Evolutionary conservation across 2,113 vertebrate genomes (phyloP).

Genomic region (Taurulus bubalis): DNA sequence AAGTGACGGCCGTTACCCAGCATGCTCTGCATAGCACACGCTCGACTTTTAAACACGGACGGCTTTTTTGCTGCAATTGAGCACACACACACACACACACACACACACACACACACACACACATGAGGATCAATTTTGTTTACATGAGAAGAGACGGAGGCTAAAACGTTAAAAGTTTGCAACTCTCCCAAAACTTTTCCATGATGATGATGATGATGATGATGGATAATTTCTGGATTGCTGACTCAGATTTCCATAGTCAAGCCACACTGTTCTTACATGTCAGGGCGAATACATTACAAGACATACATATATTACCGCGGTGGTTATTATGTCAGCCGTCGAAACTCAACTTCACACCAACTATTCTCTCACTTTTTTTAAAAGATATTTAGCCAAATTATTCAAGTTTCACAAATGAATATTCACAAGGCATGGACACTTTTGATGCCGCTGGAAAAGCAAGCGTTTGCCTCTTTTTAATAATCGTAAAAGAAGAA

Average conservation of each 20-base stretch:
- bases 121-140: conserved; percentile 14
- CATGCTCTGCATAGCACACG: conserved; percentile 13
- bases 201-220: conserved; percentile 32
- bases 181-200: conserved; percentile 36
- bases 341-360: conserved; percentile 2
- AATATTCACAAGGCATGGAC: not conserved
- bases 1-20: conserved; percentile 14
- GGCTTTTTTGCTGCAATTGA: not conserved
- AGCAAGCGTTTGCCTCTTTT: too few species aligned
- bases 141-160: conserved; percentile 25
- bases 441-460: too few species aligned
- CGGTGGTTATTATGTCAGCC: not conserved
- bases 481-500: too few species aligned
- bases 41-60: not conserved
- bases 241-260: conserved; percentile 35
- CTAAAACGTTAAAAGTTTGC: conserved; percentile 33
- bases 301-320: conserved; percentile 16
- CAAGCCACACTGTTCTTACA: not conserved
- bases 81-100: not conserved
- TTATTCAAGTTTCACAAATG: too few species aligned
- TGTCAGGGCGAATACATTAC: conserved; percentile 22
- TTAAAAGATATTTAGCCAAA: not conserved
- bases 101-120: too few species aligned
- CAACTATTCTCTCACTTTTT: not conserved
- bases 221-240: conserved; percentile 28